These are phyloP conservation scores for Psophia crepitans DNA, from an alignment of 2,113 vertebrate genomes.

Conservation along the genomic window DNA sequence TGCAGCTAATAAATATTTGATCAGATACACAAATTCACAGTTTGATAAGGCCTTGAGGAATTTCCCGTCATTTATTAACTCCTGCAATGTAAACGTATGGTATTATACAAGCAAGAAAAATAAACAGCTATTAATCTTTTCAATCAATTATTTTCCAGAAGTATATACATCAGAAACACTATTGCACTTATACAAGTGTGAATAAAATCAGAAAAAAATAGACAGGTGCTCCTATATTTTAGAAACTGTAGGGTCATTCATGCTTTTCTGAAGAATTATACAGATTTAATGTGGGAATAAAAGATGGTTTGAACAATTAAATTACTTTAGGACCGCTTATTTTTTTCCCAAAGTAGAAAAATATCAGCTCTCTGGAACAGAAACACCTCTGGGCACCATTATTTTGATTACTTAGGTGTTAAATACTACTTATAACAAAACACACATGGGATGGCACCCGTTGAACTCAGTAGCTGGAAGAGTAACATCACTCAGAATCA, in stretches of 20 bases:
- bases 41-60: conserved; percentile 76
- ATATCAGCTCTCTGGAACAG: background rate
- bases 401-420: background rate
- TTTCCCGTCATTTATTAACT: conserved; percentile 71
- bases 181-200: background rate
- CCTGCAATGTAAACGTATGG: background rate
- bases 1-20: conserved; percentile 78
- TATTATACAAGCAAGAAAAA: background rate
- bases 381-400: background rate
- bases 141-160: background rate
- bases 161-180: background rate
- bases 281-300: background rate
- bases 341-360: too few relatives aligned
- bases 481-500: background rate
- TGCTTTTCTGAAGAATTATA: background rate
- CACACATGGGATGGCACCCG: background rate
- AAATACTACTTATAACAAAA: background rate
- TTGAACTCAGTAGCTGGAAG: background rate
- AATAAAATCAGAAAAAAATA: background rate
- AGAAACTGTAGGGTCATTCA: background rate
- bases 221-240: background rate
- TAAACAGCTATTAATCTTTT: background rate
- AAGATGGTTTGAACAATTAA: background rate
- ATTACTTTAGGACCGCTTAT: too few relatives aligned
- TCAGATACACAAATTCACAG: conserved; percentile 73